Percentiles rank a stretch among this genome's conserved stretches.
Evolutionary conservation across 2,888 invertebrate genomes (phyloP).

Genomic region (Ophion ellenae): DNA sequence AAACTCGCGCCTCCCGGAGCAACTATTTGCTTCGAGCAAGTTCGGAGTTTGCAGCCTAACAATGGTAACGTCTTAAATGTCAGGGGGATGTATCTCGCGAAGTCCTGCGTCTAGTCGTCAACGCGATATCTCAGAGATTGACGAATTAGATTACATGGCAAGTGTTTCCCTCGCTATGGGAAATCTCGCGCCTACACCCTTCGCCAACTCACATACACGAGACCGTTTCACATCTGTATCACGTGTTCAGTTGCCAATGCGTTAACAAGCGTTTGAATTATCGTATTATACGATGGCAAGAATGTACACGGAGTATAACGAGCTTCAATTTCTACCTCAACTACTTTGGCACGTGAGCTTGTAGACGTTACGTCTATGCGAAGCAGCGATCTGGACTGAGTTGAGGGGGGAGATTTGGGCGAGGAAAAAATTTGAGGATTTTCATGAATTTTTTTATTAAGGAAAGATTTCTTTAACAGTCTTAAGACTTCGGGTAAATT

Average conservation of each 20-base stretch:
- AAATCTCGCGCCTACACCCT: background rate
- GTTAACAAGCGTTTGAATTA: background rate
- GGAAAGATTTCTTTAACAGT: no score
- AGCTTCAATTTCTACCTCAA: background rate
- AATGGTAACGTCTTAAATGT: constrained; percentile 31
- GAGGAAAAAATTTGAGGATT: no score
- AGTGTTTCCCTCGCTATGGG: constrained; percentile 20
- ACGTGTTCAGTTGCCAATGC: background rate
- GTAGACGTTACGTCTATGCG: no score
- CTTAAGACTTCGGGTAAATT: no score
- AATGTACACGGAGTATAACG: background rate
- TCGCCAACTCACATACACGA: background rate
- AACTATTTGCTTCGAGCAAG: constrained; percentile 32
- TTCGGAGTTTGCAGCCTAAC: constrained; percentile 39
- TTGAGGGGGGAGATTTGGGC: no score
- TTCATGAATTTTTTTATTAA: no score
- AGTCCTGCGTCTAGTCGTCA: background rate
- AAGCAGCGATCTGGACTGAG: no score
- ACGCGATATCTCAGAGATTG: constrained; percentile 14
- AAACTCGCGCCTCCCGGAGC: background rate
- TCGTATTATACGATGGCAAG: background rate
- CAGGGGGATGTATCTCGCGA: constrained; percentile 9
- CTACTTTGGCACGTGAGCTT: background rate
- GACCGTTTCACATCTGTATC: background rate
- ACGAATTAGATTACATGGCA: constrained; percentile 28